Percentiles rank a stretch among this genome's conserved stretches.
Conservation (phyloP, 1,140 invertebrate species). For the Lucilia sericata region DNA sequence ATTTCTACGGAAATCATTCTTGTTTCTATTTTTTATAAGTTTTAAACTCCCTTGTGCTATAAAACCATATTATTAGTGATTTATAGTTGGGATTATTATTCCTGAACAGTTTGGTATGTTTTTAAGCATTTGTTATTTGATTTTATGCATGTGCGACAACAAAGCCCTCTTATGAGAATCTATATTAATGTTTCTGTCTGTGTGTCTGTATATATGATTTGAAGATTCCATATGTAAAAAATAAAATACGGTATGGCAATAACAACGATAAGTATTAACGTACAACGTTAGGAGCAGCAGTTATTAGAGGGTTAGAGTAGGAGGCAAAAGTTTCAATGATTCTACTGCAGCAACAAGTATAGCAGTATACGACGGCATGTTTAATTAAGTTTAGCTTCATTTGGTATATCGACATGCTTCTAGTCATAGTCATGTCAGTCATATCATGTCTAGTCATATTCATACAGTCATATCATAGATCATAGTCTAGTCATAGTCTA, state of each 20-base stretch:
- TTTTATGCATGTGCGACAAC: conserved; percentile 37
- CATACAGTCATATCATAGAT: too few relatives aligned
- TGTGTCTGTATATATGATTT: background rate
- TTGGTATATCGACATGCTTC: too few relatives aligned
- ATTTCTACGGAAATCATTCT: background rate
- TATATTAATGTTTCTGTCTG: background rate
- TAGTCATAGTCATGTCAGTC: too few relatives aligned
- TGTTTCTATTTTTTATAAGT: background rate
- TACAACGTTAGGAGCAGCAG: background rate
- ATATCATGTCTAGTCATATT: too few relatives aligned
- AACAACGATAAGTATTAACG: background rate
- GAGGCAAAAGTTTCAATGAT: background rate
- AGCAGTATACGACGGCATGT: too few relatives aligned
- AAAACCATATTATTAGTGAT: conserved; percentile 39
- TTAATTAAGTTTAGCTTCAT: too few relatives aligned
- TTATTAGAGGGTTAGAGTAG: background rate
- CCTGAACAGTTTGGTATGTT: conserved; percentile 36
- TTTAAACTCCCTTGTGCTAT: conserved; percentile 30
- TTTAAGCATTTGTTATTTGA: conserved; percentile 40
- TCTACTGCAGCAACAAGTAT: background rate
- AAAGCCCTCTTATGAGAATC: conserved; percentile 27
- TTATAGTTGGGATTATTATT: conserved; percentile 40
- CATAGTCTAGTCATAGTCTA: too few relatives aligned
- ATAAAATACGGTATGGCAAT: background rate
- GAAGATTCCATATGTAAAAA: background rate